These are phyloP conservation scores for Leptinotarsa juncta DNA, from an alignment of 2,888 invertebrate genomes.

Conservation along the genomic window DNA sequence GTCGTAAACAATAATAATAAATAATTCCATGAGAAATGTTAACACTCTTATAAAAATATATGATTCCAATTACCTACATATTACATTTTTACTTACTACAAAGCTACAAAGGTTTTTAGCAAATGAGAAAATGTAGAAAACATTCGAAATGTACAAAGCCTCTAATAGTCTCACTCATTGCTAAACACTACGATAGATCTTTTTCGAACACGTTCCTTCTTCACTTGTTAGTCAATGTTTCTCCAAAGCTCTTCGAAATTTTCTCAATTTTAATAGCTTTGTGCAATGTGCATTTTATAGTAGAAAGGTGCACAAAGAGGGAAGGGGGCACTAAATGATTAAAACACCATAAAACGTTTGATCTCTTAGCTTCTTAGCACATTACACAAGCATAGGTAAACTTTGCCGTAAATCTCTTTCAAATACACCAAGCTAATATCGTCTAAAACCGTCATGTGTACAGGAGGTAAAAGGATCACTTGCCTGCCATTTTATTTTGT, in stretches of 20 bases:
- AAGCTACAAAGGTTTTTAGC: slow-evolving; percentile 60
- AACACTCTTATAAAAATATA: slow-evolving; percentile 49
- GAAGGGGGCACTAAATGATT: slow-evolving; percentile 38
- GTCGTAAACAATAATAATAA: slow-evolving; percentile 53
- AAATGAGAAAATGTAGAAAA: slow-evolving; percentile 55
- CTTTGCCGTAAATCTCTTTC: slow-evolving; percentile 40
- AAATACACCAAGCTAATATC: slow-evolving; percentile 50
- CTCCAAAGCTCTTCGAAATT: slow-evolving; percentile 45
- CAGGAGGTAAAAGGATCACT: slow-evolving; percentile 45
- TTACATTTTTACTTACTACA: slow-evolving; percentile 62
- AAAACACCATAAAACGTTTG: slow-evolving; percentile 44
- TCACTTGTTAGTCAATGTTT: slow-evolving; percentile 48
- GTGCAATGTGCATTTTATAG: slow-evolving; percentile 54
- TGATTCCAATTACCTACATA: slow-evolving; percentile 53
- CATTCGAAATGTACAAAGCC: slow-evolving; percentile 57
- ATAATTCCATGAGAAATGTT: slow-evolving; percentile 46
- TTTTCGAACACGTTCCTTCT: slow-evolving; percentile 43
- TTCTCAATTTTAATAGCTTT: slow-evolving; percentile 45
- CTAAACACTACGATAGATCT: slow-evolving; percentile 54
- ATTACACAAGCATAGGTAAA: slow-evolving; percentile 59
- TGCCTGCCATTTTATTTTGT: slow-evolving; percentile 51
- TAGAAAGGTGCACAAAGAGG: slow-evolving; percentile 42
- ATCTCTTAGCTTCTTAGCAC: slow-evolving; percentile 54
- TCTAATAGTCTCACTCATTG: slow-evolving; percentile 56
- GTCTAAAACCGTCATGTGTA: slow-evolving; percentile 38